Conservation (phyloP, 2,888 invertebrate genomes). For the Acleris literana region DNA sequence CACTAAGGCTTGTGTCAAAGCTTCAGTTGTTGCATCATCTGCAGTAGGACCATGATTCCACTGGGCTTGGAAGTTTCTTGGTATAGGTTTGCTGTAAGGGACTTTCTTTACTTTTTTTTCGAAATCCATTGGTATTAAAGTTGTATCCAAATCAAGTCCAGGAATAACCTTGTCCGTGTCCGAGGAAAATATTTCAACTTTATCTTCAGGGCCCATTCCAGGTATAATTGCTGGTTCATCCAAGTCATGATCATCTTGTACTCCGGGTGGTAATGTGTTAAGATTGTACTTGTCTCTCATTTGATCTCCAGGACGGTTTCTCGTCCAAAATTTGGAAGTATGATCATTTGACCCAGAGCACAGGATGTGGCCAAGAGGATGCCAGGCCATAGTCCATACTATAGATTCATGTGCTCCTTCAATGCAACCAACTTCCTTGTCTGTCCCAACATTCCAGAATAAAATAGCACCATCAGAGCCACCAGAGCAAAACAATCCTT, state of each 20-base stretch:
- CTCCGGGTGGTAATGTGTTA: conserved; percentile 94
- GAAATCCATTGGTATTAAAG: conserved; percentile 86
- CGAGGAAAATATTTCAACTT: conserved; percentile 89
- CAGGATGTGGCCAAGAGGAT: conserved; percentile 98
- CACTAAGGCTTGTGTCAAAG: conserved; percentile 87
- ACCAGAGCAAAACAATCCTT: conserved; percentile 98
- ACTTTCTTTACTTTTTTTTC: conserved; percentile 91
- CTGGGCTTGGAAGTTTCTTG: conserved; percentile 97
- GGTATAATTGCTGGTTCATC: conserved; percentile 94
- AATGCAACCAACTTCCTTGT: conserved; percentile 98
- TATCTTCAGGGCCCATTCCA: conserved; percentile 99
- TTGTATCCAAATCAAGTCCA: conserved; percentile 91
- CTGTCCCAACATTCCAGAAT: conserved; percentile 99
- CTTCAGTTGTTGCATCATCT: conserved; percentile 82
- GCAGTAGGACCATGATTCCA: conserved; percentile 92
- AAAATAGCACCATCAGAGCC: conserved; percentile 99
- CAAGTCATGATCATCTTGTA: conserved; percentile 79
- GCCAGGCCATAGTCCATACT: conserved; percentile 99
- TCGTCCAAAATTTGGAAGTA: conserved; percentile 99
- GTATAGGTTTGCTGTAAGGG: conserved; percentile 98
- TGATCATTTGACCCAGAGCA: conserved; percentile 99
- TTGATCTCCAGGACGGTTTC: conserved; percentile 98
- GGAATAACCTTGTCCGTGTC: conserved; percentile 88
- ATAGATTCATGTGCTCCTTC: conserved; percentile 99
- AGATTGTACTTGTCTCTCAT: conserved; percentile 99